Evolutionary conservation across 2,888 invertebrate genomes (phyloP).

Genomic region (Microdon myrmicae): DNA sequence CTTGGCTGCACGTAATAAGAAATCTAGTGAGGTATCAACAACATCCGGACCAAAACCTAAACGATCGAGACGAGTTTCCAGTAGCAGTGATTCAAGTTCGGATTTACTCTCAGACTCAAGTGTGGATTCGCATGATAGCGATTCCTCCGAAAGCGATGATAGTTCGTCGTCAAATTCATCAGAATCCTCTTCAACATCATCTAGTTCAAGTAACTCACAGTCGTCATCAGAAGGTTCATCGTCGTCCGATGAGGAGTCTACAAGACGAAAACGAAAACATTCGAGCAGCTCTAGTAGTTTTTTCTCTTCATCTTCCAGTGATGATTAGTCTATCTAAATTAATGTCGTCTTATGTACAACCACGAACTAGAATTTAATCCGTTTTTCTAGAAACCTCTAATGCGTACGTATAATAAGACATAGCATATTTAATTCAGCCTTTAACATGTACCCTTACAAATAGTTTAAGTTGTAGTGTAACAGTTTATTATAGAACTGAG

Average conservation of each 20-base stretch:
- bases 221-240: constrained; percentile 36
- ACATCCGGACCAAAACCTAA: constrained; percentile 46
- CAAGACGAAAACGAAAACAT: constrained; percentile 22
- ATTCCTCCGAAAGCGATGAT: constrained; percentile 57
- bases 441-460: no score
- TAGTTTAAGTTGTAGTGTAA: no score
- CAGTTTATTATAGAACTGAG: no score
- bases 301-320: constrained; percentile 15
- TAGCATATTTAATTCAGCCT: no score
- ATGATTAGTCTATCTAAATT: no score
- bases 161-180: constrained; percentile 57
- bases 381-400: no score
- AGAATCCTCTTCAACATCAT: constrained; percentile 54
- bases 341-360: constrained; percentile 18
- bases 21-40: constrained; percentile 3
- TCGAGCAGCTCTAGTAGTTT: constrained; percentile 6
- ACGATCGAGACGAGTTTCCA: constrained; percentile 50
- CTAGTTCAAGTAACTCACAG: constrained; percentile 52
- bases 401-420: no score
- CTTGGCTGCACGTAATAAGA: constrained; percentile 61
- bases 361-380: neutral
- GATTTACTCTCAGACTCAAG: constrained; percentile 54
- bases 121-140: constrained; percentile 54
- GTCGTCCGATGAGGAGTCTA: constrained; percentile 10
- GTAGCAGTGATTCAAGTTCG: constrained; percentile 53